Base-by-base conservation (phyloP, 1,140 invertebrate genomes). In the Battus philenor region DNA sequence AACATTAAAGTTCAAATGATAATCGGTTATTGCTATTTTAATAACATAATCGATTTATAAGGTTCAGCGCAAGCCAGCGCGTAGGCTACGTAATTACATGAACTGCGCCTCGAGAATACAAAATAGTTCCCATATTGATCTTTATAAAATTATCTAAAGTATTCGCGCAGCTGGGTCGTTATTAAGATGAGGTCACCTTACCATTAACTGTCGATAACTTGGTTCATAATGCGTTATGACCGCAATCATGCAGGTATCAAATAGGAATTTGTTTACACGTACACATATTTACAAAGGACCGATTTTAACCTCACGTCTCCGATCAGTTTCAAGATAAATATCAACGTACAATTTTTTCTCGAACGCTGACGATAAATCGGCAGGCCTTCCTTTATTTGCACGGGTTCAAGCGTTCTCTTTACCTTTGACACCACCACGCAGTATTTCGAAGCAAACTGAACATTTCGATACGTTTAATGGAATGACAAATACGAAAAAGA, bases 281-380 rank as follows among this genome's bases (percentile, higher is more conserved):
- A 30, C 20, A 15, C 22, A 38, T 60, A 41, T 62, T 63, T 47
- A 61, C 47, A 54, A 57, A 66, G 66, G 66, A 57, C 53, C 8
- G 38, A 41, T 39, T 29, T 27, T 27, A 26, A 38, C 47, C 47
- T 26, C 54, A 9, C 22, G 44, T 46, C 59, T 54, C 54, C 49
- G 51, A 47, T 53, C 43, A 48, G 52, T 52, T 44, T 20, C 5
- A 44, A 27, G 11, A 22, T 20, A 64, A 64, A 64, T 55, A 61
- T 54, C 54, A 39, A 30, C 9, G 24, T 34, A 27, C 10, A 32
- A 44, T 41, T 46, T 49, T 31, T 13, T 36, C 41, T 44, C 54
- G 41, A 20, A 44, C 52, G 74, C 78, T 82, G 74, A 64, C 76
- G 78, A 73, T 73, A 68, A 53, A 63, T 65, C 76, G 68, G 72